phyloP scores from a whole-genome alignment of 2,888 invertebrate species.

The Odontocolon sp. region DNA sequence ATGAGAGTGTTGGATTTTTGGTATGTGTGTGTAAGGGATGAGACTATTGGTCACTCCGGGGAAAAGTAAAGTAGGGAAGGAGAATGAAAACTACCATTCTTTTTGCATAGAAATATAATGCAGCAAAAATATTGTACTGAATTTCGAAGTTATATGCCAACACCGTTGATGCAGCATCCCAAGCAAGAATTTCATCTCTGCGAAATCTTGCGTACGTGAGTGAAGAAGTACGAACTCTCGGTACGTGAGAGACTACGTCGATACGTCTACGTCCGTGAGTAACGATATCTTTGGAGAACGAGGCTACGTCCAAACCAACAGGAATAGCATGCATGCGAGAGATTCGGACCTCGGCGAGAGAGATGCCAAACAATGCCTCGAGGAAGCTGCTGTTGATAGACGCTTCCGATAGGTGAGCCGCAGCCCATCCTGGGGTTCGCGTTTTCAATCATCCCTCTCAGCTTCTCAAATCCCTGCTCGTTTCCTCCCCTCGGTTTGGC shows the following conservation, averaged over 20 bases:
- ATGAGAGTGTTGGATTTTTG: background rate
- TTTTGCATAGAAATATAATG: too few species aligned
- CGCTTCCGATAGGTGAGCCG: constrained; percentile 76
- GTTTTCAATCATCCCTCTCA: constrained; percentile 46
- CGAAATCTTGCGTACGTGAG: too few species aligned
- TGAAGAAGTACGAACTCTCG: too few species aligned
- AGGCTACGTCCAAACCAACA: constrained; percentile 13
- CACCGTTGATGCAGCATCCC: too few species aligned
- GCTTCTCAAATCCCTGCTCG: constrained; percentile 10
- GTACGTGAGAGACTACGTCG: background rate
- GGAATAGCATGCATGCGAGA: constrained; percentile 29
- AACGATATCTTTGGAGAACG: constrained; percentile 34
- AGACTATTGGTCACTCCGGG: background rate
- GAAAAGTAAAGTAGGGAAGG: background rate
- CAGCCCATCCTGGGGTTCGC: constrained; percentile 32
- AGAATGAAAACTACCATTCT: too few species aligned
- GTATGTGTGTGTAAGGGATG: background rate
- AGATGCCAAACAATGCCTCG: constrained; percentile 76
- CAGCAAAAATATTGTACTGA: too few species aligned
- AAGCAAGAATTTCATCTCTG: too few species aligned
- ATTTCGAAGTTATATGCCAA: too few species aligned
- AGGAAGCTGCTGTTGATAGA: constrained; percentile 78
- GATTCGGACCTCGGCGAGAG: constrained; percentile 67
- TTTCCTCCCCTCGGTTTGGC: background rate
- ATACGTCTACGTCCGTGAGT: constrained; percentile 28